Evolutionary conservation across 2,113 vertebrate genomes (phyloP), one percentile per base, ranked within the genome.

Genomic region (Saimiri boliviensis): DNA sequence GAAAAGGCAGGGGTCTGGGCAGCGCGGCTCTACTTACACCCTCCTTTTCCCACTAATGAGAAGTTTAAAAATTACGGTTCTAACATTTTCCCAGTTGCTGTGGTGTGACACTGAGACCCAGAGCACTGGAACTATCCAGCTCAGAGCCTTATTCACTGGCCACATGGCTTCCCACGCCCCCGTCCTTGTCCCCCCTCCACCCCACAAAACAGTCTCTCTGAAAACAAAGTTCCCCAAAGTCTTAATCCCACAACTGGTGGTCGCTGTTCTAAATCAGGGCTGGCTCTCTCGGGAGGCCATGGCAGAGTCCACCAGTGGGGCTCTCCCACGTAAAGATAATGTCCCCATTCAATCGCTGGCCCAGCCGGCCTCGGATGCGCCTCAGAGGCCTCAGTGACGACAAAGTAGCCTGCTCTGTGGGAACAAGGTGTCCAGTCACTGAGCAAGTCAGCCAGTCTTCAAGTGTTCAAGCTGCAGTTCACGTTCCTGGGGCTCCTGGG

Each of bases 281-380:
- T 1, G 35, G 47, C 49, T 93, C 14, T 14, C 1, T 40, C 21
- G 40, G 83, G 27, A 37, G 1, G 8, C 21, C 20, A 42, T 7
- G 1, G 0, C 14, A 2, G 30, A 56, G 35, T 25, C 37, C 23
- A 27, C 83, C 9, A 5, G 37, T 7, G 8, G 42, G 82, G 21
- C 32, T 14, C 23, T 12, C 4, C 66, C 35, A n/a, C 45, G 32
- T 21, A 20, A 77, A 49, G 85, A 30, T 37, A 16, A 49, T 5
- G 3, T 12, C 68, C 42, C 90, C 17, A n/a, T 16, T 23, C 63
- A 37, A 11, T 3, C 0, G 2, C 20, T 10, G 8, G 27, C 2
- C 70, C 58, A 7, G 47, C 82, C 35, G n/a, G 30, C n/a, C 8
- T 68, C 60, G 21, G 30, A 4, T 6, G 47, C 30, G 35, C 21